These are phyloP conservation scores for Platycheirus albimanus DNA, from an alignment of 2,888 invertebrate genomes.

Conservation along the genomic window DNA sequence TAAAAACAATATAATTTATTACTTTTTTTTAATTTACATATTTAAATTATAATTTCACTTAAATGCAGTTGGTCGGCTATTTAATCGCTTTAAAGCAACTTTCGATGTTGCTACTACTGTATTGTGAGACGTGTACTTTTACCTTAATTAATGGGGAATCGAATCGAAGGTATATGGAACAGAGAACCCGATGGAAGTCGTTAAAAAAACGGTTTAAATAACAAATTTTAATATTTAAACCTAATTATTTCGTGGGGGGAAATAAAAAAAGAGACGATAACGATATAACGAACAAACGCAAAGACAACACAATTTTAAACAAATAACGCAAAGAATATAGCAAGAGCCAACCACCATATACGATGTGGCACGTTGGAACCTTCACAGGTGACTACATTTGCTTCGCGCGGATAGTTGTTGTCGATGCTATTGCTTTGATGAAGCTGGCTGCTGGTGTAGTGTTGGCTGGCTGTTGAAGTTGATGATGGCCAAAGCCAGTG, in stretches of 20 bases:
- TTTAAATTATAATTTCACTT: slow-evolving; percentile 54
- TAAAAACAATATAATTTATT: slow-evolving; percentile 25
- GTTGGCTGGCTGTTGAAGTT: slow-evolving; percentile 34
- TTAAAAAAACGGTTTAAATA: no score
- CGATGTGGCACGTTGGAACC: slow-evolving; percentile 79
- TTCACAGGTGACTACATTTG: slow-evolving; percentile 79
- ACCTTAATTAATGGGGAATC: slow-evolving; percentile 54
- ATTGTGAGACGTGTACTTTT: no score
- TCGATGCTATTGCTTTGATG: no score
- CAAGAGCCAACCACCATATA: slow-evolving; percentile 70
- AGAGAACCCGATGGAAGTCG: slow-evolving; percentile 27
- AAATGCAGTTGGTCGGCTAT: slow-evolving; percentile 33
- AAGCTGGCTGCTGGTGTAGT: slow-evolving; percentile 30
- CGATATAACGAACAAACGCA: slow-evolving; percentile 58
- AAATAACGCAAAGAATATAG: slow-evolving; percentile 70
- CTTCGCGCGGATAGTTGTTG: slow-evolving; percentile 38
- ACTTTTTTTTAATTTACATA: slow-evolving; percentile 46
- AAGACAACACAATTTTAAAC: slow-evolving; percentile 70
- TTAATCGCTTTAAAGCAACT: slow-evolving; percentile 32
- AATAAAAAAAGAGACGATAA: slow-evolving; percentile 44
- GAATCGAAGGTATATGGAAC: slow-evolving; percentile 49
- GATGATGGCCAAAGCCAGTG: slow-evolving; percentile 58
- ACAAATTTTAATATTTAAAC: slow-evolving; percentile 35
- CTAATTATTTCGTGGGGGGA: not conserved
- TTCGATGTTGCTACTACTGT: no score